Conservation (phyloP, 1,140 invertebrate species). For the Eupeodes corollae region DNA sequence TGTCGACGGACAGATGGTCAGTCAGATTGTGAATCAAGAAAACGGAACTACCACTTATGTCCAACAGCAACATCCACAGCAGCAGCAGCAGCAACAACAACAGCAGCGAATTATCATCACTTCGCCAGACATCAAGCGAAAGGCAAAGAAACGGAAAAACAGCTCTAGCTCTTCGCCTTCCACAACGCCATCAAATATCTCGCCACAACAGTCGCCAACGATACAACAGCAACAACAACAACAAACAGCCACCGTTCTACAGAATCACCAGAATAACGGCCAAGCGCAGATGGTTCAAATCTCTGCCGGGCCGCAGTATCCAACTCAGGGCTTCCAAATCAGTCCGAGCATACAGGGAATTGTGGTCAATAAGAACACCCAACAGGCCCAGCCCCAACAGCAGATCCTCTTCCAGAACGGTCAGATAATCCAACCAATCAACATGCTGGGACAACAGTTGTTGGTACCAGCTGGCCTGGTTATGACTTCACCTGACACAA, state of each 20-base stretch:
- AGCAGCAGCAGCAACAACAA: conserved; percentile 23
- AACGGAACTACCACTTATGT: conserved; percentile 39
- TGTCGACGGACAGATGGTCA: conserved; percentile 55
- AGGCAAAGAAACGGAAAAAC: conserved; percentile 61
- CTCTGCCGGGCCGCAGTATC: conserved; percentile 43
- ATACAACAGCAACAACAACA: conserved; percentile 22
- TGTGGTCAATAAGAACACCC: conserved; percentile 46
- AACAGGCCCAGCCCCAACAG: conserved; percentile 55
- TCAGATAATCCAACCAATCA: conserved; percentile 56
- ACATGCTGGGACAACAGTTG: conserved; percentile 70
- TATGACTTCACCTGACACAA: conserved; percentile 58
- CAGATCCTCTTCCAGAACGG: conserved; percentile 54
- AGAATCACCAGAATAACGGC: conserved; percentile 7
- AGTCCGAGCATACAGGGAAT: conserved; percentile 45
- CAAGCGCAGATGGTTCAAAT: conserved; percentile 26
- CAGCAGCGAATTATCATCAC: conserved; percentile 43
- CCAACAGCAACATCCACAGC: conserved; percentile 28
- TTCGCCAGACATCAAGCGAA: conserved; percentile 59
- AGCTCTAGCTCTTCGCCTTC: conserved; percentile 13
- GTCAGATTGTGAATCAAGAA: conserved; percentile 43
- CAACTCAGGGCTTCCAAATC: conserved; percentile 51
- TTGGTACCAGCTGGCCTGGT: conserved; percentile 69
- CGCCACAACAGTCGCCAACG: conserved; percentile 34
- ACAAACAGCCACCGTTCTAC: conserved; percentile 7
- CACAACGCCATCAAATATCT: conserved; percentile 14